Percentiles rank a stretch among this genome's conserved stretches.
These are phyloP conservation scores for Calcarius lapponicus DNA, from an alignment of 2,797 vertebrate genomes.

Conservation along the genomic window DNA sequence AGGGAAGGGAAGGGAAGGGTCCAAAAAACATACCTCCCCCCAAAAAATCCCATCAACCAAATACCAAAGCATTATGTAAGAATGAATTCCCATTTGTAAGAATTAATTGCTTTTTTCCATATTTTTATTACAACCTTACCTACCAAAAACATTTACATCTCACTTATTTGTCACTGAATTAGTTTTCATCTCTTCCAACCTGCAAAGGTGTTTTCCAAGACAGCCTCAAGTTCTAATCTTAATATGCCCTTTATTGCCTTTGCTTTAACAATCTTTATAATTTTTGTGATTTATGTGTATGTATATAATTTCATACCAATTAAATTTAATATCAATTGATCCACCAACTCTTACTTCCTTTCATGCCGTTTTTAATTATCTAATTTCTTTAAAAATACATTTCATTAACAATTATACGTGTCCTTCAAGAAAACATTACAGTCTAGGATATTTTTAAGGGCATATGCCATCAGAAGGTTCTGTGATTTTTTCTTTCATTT, in stretches of 20 bases:
- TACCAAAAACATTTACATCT: neutral
- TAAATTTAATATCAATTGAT: neutral
- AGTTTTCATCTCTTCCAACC: neutral
- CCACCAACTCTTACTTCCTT: neutral
- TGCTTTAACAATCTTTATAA: neutral
- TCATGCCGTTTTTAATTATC: neutral
- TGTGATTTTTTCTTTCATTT: neutral
- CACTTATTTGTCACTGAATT: neutral
- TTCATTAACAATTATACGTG: neutral
- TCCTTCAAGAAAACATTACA: neutral
- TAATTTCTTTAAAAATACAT: neutral
- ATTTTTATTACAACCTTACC: neutral
- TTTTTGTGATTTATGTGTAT: neutral
- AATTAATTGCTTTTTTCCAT: rapidly evolving
- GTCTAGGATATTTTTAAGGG: neutral
- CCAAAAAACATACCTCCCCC: rapidly evolving
- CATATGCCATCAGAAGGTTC: rapidly evolving
- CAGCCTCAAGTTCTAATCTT: neutral
- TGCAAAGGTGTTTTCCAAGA: neutral
- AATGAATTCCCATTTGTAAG: neutral
- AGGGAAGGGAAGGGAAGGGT: too few species aligned
- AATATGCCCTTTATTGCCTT: neutral
- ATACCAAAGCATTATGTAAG: neutral
- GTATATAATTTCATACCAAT: neutral
- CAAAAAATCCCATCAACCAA: neutral